Conservation (phyloP, 2,888 invertebrate genomes). For the Protophormia terraenovae region DNA sequence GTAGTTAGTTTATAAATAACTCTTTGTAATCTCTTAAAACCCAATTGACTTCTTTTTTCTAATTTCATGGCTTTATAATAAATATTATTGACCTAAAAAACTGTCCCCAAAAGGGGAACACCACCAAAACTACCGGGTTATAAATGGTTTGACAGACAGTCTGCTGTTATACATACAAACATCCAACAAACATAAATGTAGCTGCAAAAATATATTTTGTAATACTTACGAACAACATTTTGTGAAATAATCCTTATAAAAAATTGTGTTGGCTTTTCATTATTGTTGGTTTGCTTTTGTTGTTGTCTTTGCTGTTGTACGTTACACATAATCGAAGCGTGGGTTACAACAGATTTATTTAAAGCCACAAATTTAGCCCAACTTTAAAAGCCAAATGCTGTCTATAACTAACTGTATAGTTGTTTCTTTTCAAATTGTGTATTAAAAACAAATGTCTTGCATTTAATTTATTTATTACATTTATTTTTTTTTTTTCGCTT, state of each 20-base stretch:
- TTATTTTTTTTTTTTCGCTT: background rate
- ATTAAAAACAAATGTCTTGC: slow-evolving; percentile 4
- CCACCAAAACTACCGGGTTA: too few relatives aligned
- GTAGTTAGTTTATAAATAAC: too few relatives aligned
- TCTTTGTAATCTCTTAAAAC: too few relatives aligned
- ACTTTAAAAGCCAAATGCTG: slow-evolving; percentile 4
- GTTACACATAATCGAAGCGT: slow-evolving; percentile 63
- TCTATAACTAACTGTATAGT: background rate
- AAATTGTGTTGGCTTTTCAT: slow-evolving; percentile 10
- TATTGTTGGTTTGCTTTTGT: background rate
- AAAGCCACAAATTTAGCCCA: slow-evolving; percentile 1
- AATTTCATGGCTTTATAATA: too few relatives aligned
- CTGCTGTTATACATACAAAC: background rate
- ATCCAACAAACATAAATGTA: background rate
- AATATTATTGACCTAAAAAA: too few relatives aligned
- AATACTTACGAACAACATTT: slow-evolving; percentile 14
- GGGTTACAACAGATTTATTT: slow-evolving; percentile 56
- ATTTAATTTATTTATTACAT: slow-evolving; percentile 25
- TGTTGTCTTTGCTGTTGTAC: background rate
- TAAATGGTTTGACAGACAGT: too few relatives aligned
- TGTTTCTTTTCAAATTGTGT: background rate
- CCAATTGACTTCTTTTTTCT: too few relatives aligned
- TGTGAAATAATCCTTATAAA: slow-evolving; percentile 16
- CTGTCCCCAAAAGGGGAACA: too few relatives aligned
- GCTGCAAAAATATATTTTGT: slow-evolving; percentile 33